Evolutionary conservation across 2,113 vertebrate species (phyloP).

Genomic region (Tetrao urogallus): DNA sequence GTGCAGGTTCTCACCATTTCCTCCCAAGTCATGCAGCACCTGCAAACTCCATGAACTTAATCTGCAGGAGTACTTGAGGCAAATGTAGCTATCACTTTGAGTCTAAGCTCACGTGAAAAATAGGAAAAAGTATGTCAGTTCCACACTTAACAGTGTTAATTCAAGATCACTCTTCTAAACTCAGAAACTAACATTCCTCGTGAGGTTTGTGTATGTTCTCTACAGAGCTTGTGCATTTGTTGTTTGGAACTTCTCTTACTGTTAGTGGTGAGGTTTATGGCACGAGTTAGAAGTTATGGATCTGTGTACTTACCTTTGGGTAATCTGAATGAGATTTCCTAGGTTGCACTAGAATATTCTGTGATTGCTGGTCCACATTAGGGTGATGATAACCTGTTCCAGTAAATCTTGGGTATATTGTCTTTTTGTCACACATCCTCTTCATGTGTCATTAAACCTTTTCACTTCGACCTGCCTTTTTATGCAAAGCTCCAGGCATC

Average conservation of each 20-base stretch:
- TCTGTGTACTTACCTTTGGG: background rate
- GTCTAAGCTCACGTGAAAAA: background rate
- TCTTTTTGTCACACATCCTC: background rate
- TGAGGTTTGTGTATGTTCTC: background rate
- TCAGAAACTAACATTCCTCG: background rate
- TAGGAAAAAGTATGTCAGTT: background rate
- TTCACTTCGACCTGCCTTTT: background rate
- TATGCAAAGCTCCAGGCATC: background rate
- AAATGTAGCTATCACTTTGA: background rate
- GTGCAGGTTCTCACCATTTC: background rate
- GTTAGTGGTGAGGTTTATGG: background rate
- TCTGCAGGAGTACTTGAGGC: background rate
- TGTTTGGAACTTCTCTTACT: background rate
- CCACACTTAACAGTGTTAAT: background rate
- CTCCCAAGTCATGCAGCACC: background rate
- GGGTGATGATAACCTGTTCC: background rate
- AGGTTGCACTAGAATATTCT: background rate
- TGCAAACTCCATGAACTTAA: background rate
- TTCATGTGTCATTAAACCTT: background rate
- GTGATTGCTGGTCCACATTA: background rate
- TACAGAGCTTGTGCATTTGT: background rate
- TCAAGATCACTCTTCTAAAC: background rate
- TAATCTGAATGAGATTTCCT: background rate
- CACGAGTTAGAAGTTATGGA: background rate
- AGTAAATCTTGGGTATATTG: background rate